Evolutionary conservation across 2,797 vertebrate species (phyloP), one percentile per base, ranked within the genome.

Genomic region (Chaunax sp.): DNA sequence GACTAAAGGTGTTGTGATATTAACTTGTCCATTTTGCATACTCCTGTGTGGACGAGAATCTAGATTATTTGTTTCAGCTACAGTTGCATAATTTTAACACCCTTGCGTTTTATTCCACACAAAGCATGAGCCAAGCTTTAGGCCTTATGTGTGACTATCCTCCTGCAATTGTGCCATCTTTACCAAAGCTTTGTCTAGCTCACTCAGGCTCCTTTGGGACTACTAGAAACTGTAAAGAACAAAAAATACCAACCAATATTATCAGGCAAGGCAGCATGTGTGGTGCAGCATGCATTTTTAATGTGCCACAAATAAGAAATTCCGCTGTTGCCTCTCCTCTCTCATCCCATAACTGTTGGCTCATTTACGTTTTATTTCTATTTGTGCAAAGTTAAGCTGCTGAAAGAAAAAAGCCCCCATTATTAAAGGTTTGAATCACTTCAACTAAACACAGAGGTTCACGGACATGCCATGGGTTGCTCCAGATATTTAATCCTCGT

Each of bases 211-310:
- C 91, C 85, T 71, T 23, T 3, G 87, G 73, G 87, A 92, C 78
- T 70, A 75, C 76, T 92, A 79, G 73, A 72, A 69, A 82, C 87
- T 85, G 80, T 86, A 90, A 90, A 94, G 90, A 91, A 90, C 81
- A 87, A 88, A 91, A n/a, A 91, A 84, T 82, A 78, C 78, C 75
- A 70, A 78, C 59, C 49, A 74, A 80, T 83, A 73, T 90, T 84
- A 91, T 90, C 82, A 75, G 84, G 79, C 64, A 8, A 64, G 69
- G 75, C 84, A 78, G 81, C 78, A 72, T 82, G 82, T 81, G 83
- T 82, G 72, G 82, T 74, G 78, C 78, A 78, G 44, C 91, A 90
- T 93, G 81, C 84, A 92, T 92, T 91, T 93, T 92, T 90, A 90
- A 92, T 89, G 83, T 60, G 53, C 74, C 77, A 81, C 83, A 90